Conservation (phyloP, 2,113 vertebrate genomes). For the Equus quagga region DNA sequence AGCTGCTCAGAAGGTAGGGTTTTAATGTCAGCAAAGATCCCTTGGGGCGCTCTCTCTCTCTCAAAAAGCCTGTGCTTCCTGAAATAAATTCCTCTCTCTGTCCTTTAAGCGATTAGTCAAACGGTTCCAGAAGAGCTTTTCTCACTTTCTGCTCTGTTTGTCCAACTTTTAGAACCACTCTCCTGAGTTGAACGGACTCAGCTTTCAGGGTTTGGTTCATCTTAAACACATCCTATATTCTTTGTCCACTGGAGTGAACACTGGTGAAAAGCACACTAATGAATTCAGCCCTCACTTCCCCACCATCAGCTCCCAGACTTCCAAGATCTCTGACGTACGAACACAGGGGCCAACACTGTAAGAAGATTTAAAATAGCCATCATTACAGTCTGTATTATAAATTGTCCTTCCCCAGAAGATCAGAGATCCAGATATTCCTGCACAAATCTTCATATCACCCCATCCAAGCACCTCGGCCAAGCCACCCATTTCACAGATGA, state of each 20-base stretch:
- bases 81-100: background rate
- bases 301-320: background rate
- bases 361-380: background rate
- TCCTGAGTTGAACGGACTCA: background rate
- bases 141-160: background rate
- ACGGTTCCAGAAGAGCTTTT: background rate
- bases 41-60: background rate
- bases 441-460: accelerated
- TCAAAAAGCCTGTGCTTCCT: background rate
- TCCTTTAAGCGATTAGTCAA: background rate
- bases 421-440: background rate
- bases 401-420: background rate
- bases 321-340: background rate
- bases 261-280: background rate
- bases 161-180: background rate
- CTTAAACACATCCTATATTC: background rate
- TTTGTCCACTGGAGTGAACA: background rate
- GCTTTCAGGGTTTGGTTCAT: background rate
- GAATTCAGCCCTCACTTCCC: background rate
- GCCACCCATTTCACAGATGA: background rate
- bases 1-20: background rate
- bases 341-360: background rate
- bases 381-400: background rate
- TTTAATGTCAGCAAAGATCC: background rate
- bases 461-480: background rate